phyloP scores from a whole-genome alignment of 2,113 vertebrate genomes.

The Leiothrix lutea region DNA sequence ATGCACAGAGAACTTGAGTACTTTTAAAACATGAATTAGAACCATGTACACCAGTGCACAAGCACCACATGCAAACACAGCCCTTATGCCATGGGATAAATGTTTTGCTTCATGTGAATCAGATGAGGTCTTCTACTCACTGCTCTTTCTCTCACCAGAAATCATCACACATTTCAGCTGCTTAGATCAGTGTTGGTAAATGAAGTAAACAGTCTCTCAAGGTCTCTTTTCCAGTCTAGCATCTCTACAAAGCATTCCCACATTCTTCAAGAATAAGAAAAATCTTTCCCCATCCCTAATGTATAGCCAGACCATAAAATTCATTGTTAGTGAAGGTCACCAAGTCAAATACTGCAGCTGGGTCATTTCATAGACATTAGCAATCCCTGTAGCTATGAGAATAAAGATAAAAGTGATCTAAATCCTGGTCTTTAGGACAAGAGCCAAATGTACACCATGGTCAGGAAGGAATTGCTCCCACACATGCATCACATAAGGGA shows the following conservation, averaged over 20 bases:
- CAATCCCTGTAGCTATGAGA: background rate
- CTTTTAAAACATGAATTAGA: background rate
- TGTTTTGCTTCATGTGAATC: background rate
- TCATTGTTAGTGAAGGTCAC: conserved; percentile 12
- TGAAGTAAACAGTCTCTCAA: background rate
- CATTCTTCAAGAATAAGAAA: background rate
- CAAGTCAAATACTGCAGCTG: conserved; percentile 19
- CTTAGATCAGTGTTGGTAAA: background rate
- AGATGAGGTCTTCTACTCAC: background rate
- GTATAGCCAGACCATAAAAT: background rate
- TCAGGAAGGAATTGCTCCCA: conserved; percentile 10
- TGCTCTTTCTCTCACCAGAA: background rate
- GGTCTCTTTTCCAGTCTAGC: background rate
- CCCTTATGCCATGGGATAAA: background rate
- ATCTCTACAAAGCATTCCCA: background rate
- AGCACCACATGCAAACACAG: background rate
- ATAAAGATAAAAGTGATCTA: conserved; percentile 38
- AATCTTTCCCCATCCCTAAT: background rate
- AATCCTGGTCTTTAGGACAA: background rate
- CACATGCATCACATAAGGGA: background rate
- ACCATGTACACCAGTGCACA: rapidly evolving
- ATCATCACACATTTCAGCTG: background rate
- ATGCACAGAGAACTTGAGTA: background rate
- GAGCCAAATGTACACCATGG: background rate
- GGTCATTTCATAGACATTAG: conserved; percentile 30